Evolutionary conservation across 2,113 vertebrate genomes (phyloP).

Genomic region (Bubo bubo): DNA sequence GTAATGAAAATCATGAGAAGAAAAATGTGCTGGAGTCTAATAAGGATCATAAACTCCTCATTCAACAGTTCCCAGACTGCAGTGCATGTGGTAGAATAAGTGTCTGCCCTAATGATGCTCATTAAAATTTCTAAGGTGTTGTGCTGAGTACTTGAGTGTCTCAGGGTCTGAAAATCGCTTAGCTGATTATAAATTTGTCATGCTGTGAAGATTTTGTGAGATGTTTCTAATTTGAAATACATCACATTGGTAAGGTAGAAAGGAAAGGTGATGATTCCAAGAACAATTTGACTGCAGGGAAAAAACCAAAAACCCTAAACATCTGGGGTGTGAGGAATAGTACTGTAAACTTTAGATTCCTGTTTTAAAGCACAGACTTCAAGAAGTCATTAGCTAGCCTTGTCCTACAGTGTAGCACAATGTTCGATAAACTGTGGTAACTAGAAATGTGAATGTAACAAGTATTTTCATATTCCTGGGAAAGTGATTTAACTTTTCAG

Average conservation of each 20-base stretch:
- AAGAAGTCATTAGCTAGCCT: neutral
- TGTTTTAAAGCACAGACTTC: neutral
- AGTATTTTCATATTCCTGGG: neutral
- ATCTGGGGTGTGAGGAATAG: neutral
- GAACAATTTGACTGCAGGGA: neutral
- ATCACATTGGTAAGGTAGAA: neutral
- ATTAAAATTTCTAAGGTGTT: conserved; percentile 20
- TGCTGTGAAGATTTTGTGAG: neutral
- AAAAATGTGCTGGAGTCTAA: neutral
- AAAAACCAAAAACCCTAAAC: neutral
- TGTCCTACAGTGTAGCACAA: neutral
- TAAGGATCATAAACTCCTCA: neutral
- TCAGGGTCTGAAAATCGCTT: neutral
- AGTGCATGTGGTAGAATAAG: neutral
- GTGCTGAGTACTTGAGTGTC: neutral
- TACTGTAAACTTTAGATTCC: neutral
- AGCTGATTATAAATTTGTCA: conserved; percentile 21
- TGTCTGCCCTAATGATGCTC: conserved; percentile 9
- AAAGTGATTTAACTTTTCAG: neutral
- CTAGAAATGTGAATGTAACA: neutral
- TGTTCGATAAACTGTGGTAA: neutral
- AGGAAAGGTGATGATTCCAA: neutral
- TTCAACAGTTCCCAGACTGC: neutral
- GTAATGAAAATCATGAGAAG: neutral
- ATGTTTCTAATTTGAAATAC: conserved; percentile 5